Conservation (phyloP, 2,888 invertebrate species). For the Drosophila merina region DNA sequence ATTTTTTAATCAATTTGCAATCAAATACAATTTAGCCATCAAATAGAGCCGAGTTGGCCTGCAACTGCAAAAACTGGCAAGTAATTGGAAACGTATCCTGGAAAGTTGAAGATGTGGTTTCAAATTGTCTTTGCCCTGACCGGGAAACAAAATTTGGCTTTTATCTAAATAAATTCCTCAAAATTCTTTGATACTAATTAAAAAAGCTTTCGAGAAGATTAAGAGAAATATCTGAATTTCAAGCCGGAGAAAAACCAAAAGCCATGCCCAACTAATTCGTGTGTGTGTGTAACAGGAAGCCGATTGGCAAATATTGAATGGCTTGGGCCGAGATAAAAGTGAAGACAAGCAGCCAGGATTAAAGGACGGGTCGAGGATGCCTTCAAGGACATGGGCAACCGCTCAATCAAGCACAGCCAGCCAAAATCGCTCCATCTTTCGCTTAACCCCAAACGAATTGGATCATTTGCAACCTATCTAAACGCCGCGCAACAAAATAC, state of each 20-base stretch:
- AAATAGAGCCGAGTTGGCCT: neutral
- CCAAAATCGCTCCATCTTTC: conserved; percentile 45
- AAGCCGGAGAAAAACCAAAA: conserved; percentile 15
- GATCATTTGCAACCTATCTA: conserved; percentile 47
- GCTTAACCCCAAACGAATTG: conserved; percentile 43
- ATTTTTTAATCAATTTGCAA: conserved; percentile 28
- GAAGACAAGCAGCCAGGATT: neutral
- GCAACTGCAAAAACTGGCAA: conserved; percentile 1
- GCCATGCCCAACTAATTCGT: conserved; percentile 25
- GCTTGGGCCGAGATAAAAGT: conserved; percentile 15
- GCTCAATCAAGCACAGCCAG: conserved; percentile 41
- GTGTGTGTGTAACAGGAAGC: neutral
- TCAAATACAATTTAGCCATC: conserved; percentile 13
- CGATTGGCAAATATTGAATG: conserved; percentile 29
- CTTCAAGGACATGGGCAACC: conserved; percentile 29
- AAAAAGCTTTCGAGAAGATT: conserved; percentile 38
- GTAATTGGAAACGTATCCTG: conserved; percentile 28
- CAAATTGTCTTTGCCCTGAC: conserved; percentile 32
- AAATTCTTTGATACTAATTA: conserved; percentile 40
- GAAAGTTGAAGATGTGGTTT: conserved; percentile 22
- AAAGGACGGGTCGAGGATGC: neutral
- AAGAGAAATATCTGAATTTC: conserved; percentile 17
- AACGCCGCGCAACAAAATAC: conserved; percentile 43
- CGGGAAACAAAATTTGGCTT: conserved; percentile 18
- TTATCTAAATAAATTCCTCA: conserved; percentile 37